Percentiles rank a stretch among this genome's conserved stretches.
phyloP scores from a whole-genome alignment of 2,797 vertebrate species.

The Argyrosomus regius region DNA sequence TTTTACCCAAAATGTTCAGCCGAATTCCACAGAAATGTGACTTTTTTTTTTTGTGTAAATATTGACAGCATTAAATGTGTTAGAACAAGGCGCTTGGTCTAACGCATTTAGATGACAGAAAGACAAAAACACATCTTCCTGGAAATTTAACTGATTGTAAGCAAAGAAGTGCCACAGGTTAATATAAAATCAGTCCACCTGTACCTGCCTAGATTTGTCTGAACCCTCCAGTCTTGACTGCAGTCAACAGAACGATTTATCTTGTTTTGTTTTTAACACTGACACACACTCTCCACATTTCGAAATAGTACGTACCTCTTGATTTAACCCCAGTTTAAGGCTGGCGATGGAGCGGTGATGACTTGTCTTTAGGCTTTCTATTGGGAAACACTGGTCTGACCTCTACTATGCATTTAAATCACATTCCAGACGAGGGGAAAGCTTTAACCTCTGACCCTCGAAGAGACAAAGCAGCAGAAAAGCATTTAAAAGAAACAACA shows the following conservation, averaged over 20 bases:
- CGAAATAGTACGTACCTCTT: neutral
- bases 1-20: slow-evolving; percentile 12
- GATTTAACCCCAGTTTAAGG: neutral
- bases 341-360: neutral
- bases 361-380: slow-evolving; percentile 18
- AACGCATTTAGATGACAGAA: neutral
- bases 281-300: slow-evolving; percentile 11
- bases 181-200: slow-evolving; percentile 55
- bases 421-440: slow-evolving; percentile 81
- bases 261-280: neutral
- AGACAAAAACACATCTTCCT: neutral
- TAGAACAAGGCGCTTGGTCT: neutral
- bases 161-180: slow-evolving; percentile 47
- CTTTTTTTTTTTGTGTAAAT: slow-evolving; percentile 40
- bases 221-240: slow-evolving; percentile 23
- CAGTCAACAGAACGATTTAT: slow-evolving; percentile 3
- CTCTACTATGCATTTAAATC: slow-evolving; percentile 78
- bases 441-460: slow-evolving; percentile 71
- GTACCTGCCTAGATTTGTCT: slow-evolving; percentile 21
- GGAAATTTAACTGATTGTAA: slow-evolving; percentile 30
- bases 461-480: slow-evolving; percentile 55
- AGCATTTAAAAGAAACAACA: slow-evolving; percentile 23
- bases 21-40: slow-evolving; percentile 32
- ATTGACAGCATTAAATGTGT: slow-evolving; percentile 30
- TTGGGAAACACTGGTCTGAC: slow-evolving; percentile 56